Evolutionary conservation across 2,113 vertebrate genomes (phyloP).

Genomic region (Lophius piscatorius): DNA sequence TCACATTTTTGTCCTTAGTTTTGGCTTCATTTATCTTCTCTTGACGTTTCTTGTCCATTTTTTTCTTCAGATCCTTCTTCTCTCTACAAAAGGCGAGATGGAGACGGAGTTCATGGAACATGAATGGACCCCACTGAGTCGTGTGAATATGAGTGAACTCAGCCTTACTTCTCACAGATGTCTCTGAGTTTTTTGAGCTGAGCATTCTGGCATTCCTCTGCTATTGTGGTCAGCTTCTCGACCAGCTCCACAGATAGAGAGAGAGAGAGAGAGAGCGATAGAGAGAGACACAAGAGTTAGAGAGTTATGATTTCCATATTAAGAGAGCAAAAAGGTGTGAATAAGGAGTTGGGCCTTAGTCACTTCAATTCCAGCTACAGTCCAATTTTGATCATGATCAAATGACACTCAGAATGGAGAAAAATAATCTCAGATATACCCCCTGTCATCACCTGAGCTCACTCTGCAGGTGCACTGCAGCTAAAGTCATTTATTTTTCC

Average conservation of each 20-base stretch:
- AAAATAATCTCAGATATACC: no score
- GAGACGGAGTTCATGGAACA: no score
- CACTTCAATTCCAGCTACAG: no score
- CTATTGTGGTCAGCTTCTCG: constrained; percentile 91
- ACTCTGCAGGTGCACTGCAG: constrained; percentile 24
- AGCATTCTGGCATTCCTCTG: constrained; percentile 93
- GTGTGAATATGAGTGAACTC: background rate
- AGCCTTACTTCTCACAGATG: constrained; percentile 92
- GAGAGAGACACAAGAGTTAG: no score
- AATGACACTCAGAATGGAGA: background rate
- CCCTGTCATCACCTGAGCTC: constrained; percentile 39
- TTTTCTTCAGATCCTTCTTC: constrained; percentile 97
- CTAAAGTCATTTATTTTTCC: constrained; percentile 54
- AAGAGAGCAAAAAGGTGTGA: no score
- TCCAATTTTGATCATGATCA: no score
- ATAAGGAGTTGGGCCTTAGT: no score
- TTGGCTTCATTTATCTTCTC: constrained; percentile 96
- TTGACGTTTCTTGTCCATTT: constrained; percentile 97
- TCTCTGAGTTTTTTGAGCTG: constrained; percentile 96
- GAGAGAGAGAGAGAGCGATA: background rate
- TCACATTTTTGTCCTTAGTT: constrained; percentile 93
- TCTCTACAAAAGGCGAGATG: constrained; percentile 78
- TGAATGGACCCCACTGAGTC: no score
- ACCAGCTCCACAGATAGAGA: constrained; percentile 82
- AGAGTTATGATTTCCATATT: background rate